Conservation (phyloP, 2,888 invertebrate species). For the Sarcophaga variegata region DNA sequence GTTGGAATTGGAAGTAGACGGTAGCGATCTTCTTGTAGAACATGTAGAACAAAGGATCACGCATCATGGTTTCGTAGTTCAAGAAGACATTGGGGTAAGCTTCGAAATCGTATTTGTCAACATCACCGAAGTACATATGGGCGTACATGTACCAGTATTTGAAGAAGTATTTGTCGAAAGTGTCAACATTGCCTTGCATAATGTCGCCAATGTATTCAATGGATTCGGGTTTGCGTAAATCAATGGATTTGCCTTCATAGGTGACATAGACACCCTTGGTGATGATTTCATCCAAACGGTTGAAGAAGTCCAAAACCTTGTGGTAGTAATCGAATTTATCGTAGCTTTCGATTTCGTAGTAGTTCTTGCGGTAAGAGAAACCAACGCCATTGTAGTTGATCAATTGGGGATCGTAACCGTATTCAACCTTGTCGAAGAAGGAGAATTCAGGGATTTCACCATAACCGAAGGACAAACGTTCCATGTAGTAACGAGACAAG, state of each 20-base stretch:
- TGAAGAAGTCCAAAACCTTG: constrained; percentile 76
- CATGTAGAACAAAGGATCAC: too few relatives aligned
- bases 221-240: constrained; percentile 84
- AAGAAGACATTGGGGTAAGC: too few relatives aligned
- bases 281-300: constrained; percentile 82
- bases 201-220: constrained; percentile 85
- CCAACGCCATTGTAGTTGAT: constrained; percentile 84
- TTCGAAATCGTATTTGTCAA: too few relatives aligned
- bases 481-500: constrained; percentile 86
- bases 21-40: too few relatives aligned
- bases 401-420: constrained; percentile 84
- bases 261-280: constrained; percentile 81
- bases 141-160: too few relatives aligned
- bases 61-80: too few relatives aligned
- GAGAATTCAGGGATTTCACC: constrained; percentile 84
- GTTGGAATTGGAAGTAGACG: too few relatives aligned
- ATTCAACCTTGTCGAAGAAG: constrained; percentile 82
- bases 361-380: constrained; percentile 83
- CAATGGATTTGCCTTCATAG: constrained; percentile 83
- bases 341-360: constrained; percentile 71
- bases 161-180: too few relatives aligned
- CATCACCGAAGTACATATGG: too few relatives aligned
- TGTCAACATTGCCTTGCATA: constrained; percentile 83
- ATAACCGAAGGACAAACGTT: constrained; percentile 85
- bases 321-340: constrained; percentile 73